Evolutionary conservation across 2,113 vertebrate genomes (phyloP).

Genomic region (Salvelinus namaycush): DNA sequence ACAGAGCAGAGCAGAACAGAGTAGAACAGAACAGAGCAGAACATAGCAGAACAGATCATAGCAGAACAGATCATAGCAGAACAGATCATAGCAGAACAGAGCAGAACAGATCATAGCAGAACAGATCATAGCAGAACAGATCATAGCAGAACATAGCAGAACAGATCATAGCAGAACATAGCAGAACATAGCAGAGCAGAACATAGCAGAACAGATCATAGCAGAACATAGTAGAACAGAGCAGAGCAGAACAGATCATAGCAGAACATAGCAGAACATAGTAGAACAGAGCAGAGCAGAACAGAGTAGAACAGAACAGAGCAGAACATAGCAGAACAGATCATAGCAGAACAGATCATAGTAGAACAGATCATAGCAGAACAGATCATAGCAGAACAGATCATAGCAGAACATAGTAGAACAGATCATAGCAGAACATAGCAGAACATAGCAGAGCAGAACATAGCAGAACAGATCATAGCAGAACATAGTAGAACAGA

Average conservation of each 20-base stretch:
- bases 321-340: fast-evolving
- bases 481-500: too few relatives aligned
- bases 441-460: too few relatives aligned
- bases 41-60: too few relatives aligned
- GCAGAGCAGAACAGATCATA: fast-evolving
- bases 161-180: too few relatives aligned
- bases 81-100: fast-evolving
- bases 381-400: fast-evolving
- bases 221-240: fast-evolving
- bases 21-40: too few relatives aligned
- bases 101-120: fast-evolving
- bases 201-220: fast-evolving
- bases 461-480: neutral
- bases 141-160: neutral
- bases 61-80: fast-evolving
- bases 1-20: too few relatives aligned
- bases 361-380: too few relatives aligned
- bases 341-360: fast-evolving
- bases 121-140: fast-evolving
- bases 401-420: too few relatives aligned
- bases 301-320: too few relatives aligned
- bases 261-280: fast-evolving
- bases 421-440: too few relatives aligned
- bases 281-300: fast-evolving
- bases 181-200: fast-evolving